Conservation (phyloP, 2,888 invertebrate species). For the Spodoptera picta region DNA sequence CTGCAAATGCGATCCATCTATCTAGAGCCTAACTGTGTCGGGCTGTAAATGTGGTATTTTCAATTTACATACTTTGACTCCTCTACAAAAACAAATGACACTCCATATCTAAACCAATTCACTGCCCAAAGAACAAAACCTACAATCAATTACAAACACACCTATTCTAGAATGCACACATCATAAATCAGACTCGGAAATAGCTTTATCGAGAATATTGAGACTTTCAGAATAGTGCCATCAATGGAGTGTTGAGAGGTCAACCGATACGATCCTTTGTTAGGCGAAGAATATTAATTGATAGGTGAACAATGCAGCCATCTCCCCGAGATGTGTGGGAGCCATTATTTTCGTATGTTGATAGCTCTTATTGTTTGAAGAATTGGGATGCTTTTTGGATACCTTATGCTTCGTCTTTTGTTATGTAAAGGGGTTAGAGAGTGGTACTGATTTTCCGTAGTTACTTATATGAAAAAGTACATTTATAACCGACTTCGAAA, state of each 20-base stretch:
- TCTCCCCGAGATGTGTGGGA: slow-evolving; percentile 9
- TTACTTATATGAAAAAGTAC: no score
- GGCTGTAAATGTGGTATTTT: no score
- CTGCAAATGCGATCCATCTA: no score
- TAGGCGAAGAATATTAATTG: slow-evolving; percentile 54
- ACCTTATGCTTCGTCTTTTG: no score
- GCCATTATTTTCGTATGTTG: slow-evolving; percentile 21
- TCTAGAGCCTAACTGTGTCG: no score
- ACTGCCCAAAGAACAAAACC: not conserved
- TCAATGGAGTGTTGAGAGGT: slow-evolving; percentile 37
- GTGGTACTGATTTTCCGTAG: no score
- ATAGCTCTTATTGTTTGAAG: slow-evolving; percentile 18
- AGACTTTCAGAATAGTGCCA: slow-evolving; percentile 27
- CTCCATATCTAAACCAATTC: not conserved
- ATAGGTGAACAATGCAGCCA: slow-evolving; percentile 40
- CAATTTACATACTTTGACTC: no score
- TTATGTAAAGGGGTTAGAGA: no score
- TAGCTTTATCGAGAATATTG: slow-evolving; percentile 19
- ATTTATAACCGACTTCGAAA: no score
- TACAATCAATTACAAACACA: not conserved
- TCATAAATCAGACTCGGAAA: slow-evolving; percentile 29
- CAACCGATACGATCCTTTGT: slow-evolving; percentile 47
- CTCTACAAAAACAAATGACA: no score
- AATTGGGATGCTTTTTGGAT: slow-evolving; percentile 12
- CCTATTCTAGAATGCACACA: slow-evolving; percentile 3